Evolutionary conservation across 2,113 vertebrate species (phyloP), one percentile per base, ranked within the genome.

Genomic region (Agapornis roseicollis): DNA sequence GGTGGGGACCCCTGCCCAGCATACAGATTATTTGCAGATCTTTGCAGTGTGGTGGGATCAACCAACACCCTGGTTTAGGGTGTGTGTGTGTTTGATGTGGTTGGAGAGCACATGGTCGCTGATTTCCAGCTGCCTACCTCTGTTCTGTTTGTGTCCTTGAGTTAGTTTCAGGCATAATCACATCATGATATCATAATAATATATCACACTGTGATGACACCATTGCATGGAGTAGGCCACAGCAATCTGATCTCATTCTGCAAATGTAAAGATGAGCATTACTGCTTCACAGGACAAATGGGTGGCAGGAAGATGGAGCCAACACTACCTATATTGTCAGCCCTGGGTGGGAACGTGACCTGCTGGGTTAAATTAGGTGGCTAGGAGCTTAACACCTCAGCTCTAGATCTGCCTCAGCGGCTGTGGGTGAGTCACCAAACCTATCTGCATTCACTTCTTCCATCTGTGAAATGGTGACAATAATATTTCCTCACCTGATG

Each of bases 191-290:
- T 89, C 84, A 70, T 86, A 95, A 91, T 83, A 90, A 92, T 69
- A 91, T 52, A 93, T 94, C 7, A 0, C 1, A 0, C 39, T 85
- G 52, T 81, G 93, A 89, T 95, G 96, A 93, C 92, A 95, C 85
- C 80, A 74, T 61, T 0, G 1, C 73, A 49, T 20, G 78, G 70
- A 86, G 70, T 70, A 90, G 93, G 90, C 61, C 83, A 42, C 70
- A 37, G 86, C 73, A 84, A 93, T 96, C 93, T 95, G 94, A 96
- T 97, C 92, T 93, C 88, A 77, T 85, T 88, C 92, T 94, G 92
- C 80, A 86, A 56, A 86, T 0, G 31, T 41, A 44, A 86, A 82
- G 90, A 83, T 71, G 90, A 74, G 35, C 8, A 3, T 53, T 80
- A 11, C 74, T 89, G 90, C 80, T 90, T 90, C 80, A 24, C 73